Evolutionary conservation across 2,113 vertebrate species (phyloP), one percentile per base, ranked within the genome.

Genomic region (Gymnobelideus leadbeateri): DNA sequence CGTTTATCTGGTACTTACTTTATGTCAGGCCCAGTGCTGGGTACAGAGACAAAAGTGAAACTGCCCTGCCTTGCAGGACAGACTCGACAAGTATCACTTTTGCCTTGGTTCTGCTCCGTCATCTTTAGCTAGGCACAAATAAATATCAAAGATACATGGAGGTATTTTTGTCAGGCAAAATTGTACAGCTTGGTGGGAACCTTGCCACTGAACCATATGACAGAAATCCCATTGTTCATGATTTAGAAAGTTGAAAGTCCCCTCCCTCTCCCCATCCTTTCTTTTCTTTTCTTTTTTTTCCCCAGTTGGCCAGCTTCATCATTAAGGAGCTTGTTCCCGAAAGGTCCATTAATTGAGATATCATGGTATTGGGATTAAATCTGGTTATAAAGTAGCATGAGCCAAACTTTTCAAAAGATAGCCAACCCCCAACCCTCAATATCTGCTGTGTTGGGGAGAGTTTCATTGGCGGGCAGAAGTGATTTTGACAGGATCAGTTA

Each of bases 401-500:
- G 46, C 92, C 55, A 95, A 0, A 77, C 53, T 54, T 57, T 96
- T 95, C 94, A 51, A 25, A 94, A 37, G 92, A 94, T 57, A 93
- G n/a, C n/a, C 68, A 43, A 23, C 37, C n/a, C 31, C 5, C n/a
- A 84, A 25, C 61, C 49, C 95, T 95, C 25, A 95, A 24, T 51
- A 94, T 95, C 97, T 98, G 26, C 5, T 97, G 93, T 52, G 94
- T 98, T 43, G 8, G 3, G 21, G 90, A 49, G 49, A 93, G 89
- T 90, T 51, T 5, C 16, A 24, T 93, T 89, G 43, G 68, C 93
- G 94, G 96, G 46, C 50, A 97, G 96, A 96, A 98, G 61, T 96
- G 55, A 94, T 51, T 96, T 94, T 94, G 11, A 93, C 47, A 77
- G 91, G 46, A 94, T 92, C 51, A 94, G 25, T 98, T 98, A 68